These are phyloP conservation scores for Prietella phreatophila DNA, from an alignment of 2,113 vertebrate genomes.

Conservation along the genomic window DNA sequence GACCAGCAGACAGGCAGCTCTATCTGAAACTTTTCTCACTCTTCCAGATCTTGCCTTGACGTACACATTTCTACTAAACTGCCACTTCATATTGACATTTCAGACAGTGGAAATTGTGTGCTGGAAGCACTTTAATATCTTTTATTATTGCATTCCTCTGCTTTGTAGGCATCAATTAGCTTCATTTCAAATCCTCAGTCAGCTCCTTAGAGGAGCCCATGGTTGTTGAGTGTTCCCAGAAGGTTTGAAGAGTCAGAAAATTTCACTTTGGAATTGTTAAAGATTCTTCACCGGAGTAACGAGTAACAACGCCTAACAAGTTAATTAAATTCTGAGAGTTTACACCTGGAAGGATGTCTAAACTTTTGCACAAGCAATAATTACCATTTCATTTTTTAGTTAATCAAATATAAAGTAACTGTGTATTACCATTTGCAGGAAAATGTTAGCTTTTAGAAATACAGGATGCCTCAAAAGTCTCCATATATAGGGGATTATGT, in stretches of 20 bases:
- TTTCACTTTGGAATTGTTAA: too few species aligned
- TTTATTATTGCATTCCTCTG: too few species aligned
- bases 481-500: too few species aligned
- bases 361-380: background rate
- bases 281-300: background rate
- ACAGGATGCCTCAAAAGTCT: too few species aligned
- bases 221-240: background rate
- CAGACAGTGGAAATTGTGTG: background rate
- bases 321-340: background rate
- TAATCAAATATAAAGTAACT: background rate
- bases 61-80: background rate
- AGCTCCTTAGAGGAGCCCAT: background rate
- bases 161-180: background rate
- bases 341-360: background rate
- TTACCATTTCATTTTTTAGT: background rate
- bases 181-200: background rate
- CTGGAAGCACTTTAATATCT: background rate
- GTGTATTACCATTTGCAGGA: background rate
- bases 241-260: background rate
- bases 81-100: background rate
- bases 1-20: background rate
- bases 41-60: background rate
- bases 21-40: background rate
- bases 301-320: background rate
- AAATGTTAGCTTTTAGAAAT: background rate